phyloP scores from a whole-genome alignment of 1,140 invertebrate genomes.

The Pseudomyrmex pallidus region DNA sequence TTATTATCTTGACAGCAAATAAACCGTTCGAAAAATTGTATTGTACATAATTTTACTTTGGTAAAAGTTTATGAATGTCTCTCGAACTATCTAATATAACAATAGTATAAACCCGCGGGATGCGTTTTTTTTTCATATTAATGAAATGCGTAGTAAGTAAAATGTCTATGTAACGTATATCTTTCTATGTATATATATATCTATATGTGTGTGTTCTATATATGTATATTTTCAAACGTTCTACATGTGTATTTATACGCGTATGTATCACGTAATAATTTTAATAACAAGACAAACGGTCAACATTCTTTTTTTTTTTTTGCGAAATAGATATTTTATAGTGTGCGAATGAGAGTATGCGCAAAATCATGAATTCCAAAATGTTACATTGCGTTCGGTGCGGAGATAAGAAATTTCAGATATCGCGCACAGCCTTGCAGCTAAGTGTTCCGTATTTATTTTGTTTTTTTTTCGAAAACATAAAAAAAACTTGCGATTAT shows the following conservation, averaged over 20 bases:
- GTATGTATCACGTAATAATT: constrained; percentile 22
- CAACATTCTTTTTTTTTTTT: constrained; percentile 47
- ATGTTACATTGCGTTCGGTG: constrained; percentile 28
- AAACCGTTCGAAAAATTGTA: constrained; percentile 36
- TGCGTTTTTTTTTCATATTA: constrained; percentile 15
- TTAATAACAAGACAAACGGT: constrained; percentile 27
- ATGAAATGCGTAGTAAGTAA: constrained; percentile 8
- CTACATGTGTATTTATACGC: constrained; percentile 4
- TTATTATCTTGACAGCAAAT: constrained; percentile 6
- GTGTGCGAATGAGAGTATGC: constrained; percentile 38
- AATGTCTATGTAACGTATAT: constrained; percentile 9
- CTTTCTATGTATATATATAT: constrained; percentile 16
- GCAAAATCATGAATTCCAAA: constrained; percentile 27
- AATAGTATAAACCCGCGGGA: background rate
- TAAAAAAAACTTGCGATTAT: constrained; percentile 9
- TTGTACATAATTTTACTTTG: constrained; percentile 25
- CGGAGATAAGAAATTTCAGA: constrained; percentile 48
- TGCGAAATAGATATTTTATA: constrained; percentile 26
- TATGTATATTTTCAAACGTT: no score
- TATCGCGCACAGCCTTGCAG: constrained; percentile 64
- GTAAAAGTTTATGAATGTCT: constrained; percentile 10
- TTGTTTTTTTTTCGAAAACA: background rate
- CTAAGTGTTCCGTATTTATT: background rate
- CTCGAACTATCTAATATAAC: constrained; percentile 5
- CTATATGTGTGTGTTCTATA: background rate